Evolutionary conservation across 1,140 invertebrate genomes (phyloP).

Genomic region (Drosophila arawakana): DNA sequence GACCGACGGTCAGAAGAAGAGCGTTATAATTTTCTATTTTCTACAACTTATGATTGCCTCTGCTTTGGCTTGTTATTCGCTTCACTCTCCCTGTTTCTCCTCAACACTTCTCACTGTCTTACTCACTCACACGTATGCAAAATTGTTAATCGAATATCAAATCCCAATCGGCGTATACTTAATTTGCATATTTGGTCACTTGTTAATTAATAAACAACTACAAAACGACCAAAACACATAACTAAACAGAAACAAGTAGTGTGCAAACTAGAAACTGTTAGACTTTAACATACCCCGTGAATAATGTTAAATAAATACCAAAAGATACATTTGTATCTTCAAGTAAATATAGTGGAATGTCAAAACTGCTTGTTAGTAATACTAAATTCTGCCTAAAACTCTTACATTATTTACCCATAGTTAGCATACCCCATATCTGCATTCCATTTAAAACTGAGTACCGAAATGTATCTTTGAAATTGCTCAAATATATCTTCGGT

Average conservation of each 20-base stretch:
- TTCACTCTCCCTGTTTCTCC: neutral
- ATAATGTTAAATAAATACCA: neutral
- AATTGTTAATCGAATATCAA: conserved; percentile 39
- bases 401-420: neutral
- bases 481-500: conserved; percentile 39
- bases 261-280: neutral
- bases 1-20: conserved; percentile 1
- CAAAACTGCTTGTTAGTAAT: too few species aligned
- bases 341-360: neutral
- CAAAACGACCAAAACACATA: conserved; percentile 39
- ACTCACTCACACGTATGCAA: conserved; percentile 6
- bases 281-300: conserved; percentile 5
- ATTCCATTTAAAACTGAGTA: neutral
- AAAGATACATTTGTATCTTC: neutral
- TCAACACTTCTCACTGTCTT: neutral
- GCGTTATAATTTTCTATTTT: conserved; percentile 76
- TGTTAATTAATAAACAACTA: conserved; percentile 75
- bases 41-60: conserved; percentile 64
- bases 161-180: conserved; percentile 46
- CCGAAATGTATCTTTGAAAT: conserved; percentile 31
- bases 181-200: conserved; percentile 81
- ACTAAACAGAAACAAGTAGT: conserved; percentile 20
- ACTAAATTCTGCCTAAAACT: too few species aligned
- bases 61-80: conserved; percentile 16
- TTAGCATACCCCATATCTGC: neutral